phyloP scores from a whole-genome alignment of 2,888 invertebrate species.

The Chymomyza amoena region DNA sequence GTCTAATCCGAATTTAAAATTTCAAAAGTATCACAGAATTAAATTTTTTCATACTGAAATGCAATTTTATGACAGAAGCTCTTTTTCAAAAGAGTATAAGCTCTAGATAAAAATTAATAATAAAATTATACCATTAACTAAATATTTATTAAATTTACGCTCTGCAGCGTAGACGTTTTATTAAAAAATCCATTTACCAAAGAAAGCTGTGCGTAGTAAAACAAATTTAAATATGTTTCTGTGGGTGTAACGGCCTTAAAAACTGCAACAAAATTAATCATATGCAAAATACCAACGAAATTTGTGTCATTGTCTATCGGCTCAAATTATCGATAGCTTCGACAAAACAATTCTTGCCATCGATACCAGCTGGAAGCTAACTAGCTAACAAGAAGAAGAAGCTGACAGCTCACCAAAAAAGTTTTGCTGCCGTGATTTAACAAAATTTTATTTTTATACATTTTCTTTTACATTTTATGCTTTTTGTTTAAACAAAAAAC shows the following conservation, averaged over 20 bases:
- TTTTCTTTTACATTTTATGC: slow-evolving; percentile 65
- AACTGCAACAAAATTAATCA: neutral
- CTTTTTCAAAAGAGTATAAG: too few species aligned
- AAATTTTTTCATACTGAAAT: neutral
- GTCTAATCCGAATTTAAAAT: neutral
- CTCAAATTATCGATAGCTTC: neutral
- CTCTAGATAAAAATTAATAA: too few species aligned
- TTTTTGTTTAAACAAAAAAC: slow-evolving; percentile 55
- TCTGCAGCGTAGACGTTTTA: too few species aligned
- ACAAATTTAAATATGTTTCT: too few species aligned
- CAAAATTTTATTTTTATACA: slow-evolving; percentile 43
- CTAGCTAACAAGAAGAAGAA: neutral
- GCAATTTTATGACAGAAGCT: neutral
- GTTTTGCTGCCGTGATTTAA: slow-evolving; percentile 62
- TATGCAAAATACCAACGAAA: neutral
- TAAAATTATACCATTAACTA: too few species aligned
- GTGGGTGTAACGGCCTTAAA: too few species aligned
- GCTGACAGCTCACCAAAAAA: slow-evolving; percentile 64
- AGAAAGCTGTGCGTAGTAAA: too few species aligned
- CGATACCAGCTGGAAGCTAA: neutral
- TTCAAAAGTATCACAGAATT: neutral
- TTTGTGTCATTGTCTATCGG: too few species aligned
- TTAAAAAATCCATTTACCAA: too few species aligned
- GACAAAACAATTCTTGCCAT: neutral
- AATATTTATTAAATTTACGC: too few species aligned